phyloP scores from a whole-genome alignment of 2,797 vertebrate species.

The Micropoecilia bifurca region DNA sequence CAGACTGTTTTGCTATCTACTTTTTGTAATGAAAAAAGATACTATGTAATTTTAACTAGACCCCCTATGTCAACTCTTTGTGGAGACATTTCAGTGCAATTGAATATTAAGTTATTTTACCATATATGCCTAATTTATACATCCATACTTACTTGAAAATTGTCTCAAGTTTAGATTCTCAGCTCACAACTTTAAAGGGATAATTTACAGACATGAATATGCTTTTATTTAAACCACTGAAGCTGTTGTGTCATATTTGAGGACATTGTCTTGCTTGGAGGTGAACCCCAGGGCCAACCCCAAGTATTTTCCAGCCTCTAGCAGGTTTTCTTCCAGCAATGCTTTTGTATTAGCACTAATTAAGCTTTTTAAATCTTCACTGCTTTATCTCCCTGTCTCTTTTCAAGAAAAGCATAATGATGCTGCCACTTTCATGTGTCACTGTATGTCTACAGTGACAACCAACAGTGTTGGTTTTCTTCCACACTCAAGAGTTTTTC shows the following conservation, averaged over 20 bases:
- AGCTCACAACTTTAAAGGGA: neutral
- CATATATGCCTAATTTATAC: neutral
- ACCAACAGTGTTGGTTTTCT: neutral
- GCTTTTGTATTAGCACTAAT: neutral
- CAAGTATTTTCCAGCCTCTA: neutral
- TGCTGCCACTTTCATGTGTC: neutral
- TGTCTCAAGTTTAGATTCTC: neutral
- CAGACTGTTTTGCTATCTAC: neutral
- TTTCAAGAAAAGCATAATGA: neutral
- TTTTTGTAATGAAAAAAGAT: neutral
- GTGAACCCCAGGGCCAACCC: neutral
- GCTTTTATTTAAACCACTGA: neutral
- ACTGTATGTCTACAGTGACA: neutral
- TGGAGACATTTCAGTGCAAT: neutral
- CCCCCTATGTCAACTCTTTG: neutral
- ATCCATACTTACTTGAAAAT: neutral
- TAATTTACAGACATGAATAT: neutral
- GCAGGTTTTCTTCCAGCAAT: neutral
- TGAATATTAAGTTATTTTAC: neutral
- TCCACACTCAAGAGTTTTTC: neutral
- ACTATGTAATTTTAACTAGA: neutral
- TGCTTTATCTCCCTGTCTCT: neutral
- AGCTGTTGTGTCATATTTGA: neutral
- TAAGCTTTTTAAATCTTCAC: neutral
- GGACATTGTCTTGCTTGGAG: neutral